Conservation (phyloP, 2,113 vertebrate species). For the Zonotrichia leucophrys region DNA sequence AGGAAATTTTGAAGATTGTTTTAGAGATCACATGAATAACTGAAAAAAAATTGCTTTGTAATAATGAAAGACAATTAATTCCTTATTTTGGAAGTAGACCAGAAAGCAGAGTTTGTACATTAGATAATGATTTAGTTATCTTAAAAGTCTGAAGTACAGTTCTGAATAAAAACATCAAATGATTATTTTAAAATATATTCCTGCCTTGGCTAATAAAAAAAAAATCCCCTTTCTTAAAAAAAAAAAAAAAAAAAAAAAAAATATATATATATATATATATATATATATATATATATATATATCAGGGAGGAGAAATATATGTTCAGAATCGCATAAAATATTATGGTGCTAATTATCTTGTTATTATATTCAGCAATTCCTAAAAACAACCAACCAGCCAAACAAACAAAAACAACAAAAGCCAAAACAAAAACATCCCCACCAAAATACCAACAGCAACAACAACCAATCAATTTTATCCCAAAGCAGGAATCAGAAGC, state of each 20-base stretch:
- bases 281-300: neutral
- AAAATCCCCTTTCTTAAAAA: rapidly evolving
- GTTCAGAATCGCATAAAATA: neutral
- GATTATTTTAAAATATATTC: neutral
- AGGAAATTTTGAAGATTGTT: neutral
- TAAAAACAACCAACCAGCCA: neutral
- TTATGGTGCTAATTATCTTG: neutral
- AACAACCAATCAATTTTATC: neutral
- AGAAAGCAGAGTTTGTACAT: neutral
- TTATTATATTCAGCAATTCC: neutral
- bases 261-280: neutral
- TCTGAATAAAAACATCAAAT: neutral
- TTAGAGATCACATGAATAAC: neutral
- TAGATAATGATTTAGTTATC: neutral
- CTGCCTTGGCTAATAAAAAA: neutral
- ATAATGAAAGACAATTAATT: neutral
- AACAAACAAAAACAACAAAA: neutral
- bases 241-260: too few species aligned
- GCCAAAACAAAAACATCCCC: too few species aligned
- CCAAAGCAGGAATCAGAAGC: neutral
- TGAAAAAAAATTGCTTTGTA: neutral
- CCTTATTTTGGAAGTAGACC: neutral
- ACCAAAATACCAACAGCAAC: neutral
- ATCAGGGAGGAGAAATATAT: neutral
- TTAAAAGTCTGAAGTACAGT: neutral